Evolutionary conservation across 2,113 vertebrate species (phyloP).

Genomic region (Mixornis gularis): DNA sequence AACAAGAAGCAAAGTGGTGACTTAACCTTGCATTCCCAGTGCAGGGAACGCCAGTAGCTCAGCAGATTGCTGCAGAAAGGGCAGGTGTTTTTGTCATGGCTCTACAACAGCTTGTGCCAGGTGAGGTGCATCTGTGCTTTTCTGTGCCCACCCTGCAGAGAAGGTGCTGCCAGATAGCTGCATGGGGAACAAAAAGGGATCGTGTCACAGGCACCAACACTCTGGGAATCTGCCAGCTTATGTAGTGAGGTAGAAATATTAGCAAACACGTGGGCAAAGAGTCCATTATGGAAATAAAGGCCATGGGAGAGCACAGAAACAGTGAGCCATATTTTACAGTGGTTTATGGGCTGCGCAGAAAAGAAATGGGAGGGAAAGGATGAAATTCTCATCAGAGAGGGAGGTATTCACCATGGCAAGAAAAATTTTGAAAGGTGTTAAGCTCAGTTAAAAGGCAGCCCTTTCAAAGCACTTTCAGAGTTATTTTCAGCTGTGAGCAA

Average conservation of each 20-base stretch:
- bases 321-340: neutral
- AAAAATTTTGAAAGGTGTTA: conserved; percentile 15
- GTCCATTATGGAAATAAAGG: conserved; percentile 45
- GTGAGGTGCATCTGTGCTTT: neutral
- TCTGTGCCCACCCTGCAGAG: neutral
- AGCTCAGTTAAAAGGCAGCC: conserved; percentile 37
- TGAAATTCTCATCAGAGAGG: neutral
- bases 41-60: neutral
- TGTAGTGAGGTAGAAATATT: conserved; percentile 41
- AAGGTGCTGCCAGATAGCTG: neutral
- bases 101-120: neutral
- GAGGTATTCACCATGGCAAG: neutral
- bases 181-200: neutral
- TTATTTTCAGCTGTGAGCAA: conserved; percentile 50
- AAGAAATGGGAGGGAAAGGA: neutral
- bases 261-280: neutral
- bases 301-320: conserved; percentile 1
- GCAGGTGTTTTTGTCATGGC: neutral
- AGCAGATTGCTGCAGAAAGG: neutral
- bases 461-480: conserved; percentile 15
- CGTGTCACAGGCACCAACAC: neutral
- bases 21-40: neutral
- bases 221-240: conserved; percentile 29
- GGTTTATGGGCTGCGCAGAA: neutral
- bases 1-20: conserved; percentile 20